Conservation (phyloP, 2,888 invertebrate genomes). For the Salticus scenicus region DNA sequence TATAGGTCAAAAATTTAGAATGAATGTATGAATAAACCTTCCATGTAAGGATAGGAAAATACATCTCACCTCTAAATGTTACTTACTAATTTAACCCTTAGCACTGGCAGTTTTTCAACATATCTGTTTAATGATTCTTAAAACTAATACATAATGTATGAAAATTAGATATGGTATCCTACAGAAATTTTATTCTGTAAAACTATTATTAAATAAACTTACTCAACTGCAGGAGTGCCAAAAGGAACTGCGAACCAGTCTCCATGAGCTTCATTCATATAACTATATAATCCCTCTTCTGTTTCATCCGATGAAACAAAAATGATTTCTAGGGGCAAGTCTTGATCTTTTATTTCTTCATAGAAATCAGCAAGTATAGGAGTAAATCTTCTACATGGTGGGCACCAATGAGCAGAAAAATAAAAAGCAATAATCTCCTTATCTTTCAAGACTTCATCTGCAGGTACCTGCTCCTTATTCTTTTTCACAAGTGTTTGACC, state of each 20-base stretch:
- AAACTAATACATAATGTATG: no score
- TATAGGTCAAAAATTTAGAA: no score
- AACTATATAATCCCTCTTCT: conserved; percentile 75
- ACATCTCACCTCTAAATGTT: no score
- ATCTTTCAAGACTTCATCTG: conserved; percentile 73
- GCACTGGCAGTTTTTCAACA: no score
- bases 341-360: conserved; percentile 73
- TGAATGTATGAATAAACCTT: no score
- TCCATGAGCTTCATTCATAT: conserved; percentile 77
- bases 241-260: conserved; percentile 77
- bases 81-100: no score
- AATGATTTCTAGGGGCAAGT: conserved; percentile 77
- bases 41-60: no score
- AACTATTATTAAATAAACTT: no score
- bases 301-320: conserved; percentile 78
- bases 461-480: conserved; percentile 20
- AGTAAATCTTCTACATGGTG: conserved; percentile 78
- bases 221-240: conserved; percentile 74
- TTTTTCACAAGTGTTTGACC: conserved; percentile 59
- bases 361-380: conserved; percentile 77
- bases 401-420: conserved; percentile 79
- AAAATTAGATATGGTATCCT: no score
- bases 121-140: no score
- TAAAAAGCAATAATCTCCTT: conserved; percentile 77
- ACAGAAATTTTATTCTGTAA: no score